Base-by-base conservation (phyloP, 1,140 invertebrate genomes). In the Samia ricini region DNA sequence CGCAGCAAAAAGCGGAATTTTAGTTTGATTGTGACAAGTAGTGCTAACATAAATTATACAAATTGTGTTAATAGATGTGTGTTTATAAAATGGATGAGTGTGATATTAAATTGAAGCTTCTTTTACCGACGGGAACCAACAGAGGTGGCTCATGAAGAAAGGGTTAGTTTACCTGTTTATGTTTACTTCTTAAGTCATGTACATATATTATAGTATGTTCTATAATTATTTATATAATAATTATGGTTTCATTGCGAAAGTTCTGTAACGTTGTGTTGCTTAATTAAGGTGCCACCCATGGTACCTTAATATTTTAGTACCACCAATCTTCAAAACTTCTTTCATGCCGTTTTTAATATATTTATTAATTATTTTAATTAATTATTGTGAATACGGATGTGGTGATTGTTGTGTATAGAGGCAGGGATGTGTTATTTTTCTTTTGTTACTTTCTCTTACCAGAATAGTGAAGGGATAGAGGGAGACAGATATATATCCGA, bases 91-190 rank as follows among this genome's bases (percentile, higher is more conserved):
- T 90, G 87, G 85, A 90, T 90, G 79, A 82, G 82, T 83, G 79
- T 85, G 80, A 81, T 81, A 79, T 76, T 69, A 73, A 77, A 67
- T 78, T 80, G 81, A 85, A 79, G 76, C 76, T 80, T 84, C 76
- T 79, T 88, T 79, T 75, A 77, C 68, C 83, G 76, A 85, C 83
- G 68, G 83, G 76, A 72, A 80, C 84, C 82, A 82, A 81, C 77
- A 79, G 76, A 88, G 83, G 74, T 83, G 88, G 81, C 85, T 90
- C 88, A 90, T 90, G 88, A 90, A 88, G 87, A 88, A 88, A 87
- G 87, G 87, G 87, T 88, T 81, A 88, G 85, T 89, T 88, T 81
- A 76, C 75, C 74, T 87, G 78, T 86, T 83, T 85, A 85, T 89
- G 83, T 85, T 88, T 89, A 85, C 79, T 76, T 76, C 66, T 58